Conservation (phyloP, 2,888 invertebrate genomes). For the Xestoiulus laeticollis region DNA sequence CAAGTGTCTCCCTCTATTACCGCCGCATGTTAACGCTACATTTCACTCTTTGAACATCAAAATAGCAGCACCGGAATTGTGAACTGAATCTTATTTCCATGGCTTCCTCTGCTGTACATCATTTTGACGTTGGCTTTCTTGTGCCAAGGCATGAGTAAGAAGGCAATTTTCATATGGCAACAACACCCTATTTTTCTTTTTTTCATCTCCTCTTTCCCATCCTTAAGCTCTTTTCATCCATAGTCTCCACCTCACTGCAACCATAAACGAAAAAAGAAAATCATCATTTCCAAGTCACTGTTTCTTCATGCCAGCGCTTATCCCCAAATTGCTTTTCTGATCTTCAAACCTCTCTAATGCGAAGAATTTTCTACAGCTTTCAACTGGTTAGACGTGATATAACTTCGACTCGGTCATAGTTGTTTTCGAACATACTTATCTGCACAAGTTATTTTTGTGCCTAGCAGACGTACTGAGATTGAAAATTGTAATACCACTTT, state of each 20-base stretch:
- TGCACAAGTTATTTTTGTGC: not conserved
- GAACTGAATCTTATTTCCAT: slow-evolving; percentile 11
- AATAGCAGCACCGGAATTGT: not conserved
- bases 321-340: not conserved
- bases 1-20: not conserved
- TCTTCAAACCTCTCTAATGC: not conserved
- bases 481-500: not conserved
- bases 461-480: not conserved
- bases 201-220: not conserved
- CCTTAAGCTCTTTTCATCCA: not conserved
- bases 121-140: slow-evolving; percentile 29
- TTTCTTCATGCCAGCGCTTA: not conserved
- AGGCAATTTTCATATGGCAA: slow-evolving; percentile 37
- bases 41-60: slow-evolving; percentile 6
- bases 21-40: slow-evolving; percentile 19
- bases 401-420: too few species aligned
- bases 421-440: not conserved
- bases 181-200: slow-evolving; percentile 1
- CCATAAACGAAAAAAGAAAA: not conserved
- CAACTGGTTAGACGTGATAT: not conserved
- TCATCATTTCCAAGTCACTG: not conserved
- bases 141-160: slow-evolving; percentile 25
- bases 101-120: slow-evolving; percentile 1
- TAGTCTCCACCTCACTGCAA: not conserved
- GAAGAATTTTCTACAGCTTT: not conserved